phyloP scores from a whole-genome alignment of 1,140 invertebrate species.

The Cydia splendana region DNA sequence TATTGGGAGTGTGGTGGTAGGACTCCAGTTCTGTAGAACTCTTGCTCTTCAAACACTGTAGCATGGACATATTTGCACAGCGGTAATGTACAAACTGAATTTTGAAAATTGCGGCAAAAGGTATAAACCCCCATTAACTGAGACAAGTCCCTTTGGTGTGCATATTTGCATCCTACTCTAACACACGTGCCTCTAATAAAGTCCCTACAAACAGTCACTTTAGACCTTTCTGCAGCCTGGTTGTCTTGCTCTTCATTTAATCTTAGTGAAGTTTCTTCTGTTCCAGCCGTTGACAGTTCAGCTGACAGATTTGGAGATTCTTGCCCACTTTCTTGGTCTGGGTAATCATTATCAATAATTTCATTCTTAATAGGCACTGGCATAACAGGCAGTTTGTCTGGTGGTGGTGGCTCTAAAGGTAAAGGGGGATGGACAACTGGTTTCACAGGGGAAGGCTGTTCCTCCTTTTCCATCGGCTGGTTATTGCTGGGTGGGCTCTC shows the following conservation, averaged over 20 bases:
- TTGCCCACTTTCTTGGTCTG: slow-evolving; percentile 32
- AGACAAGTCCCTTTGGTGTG: slow-evolving; percentile 51
- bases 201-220: slow-evolving; percentile 53
- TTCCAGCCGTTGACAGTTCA: not conserved
- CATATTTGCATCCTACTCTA: slow-evolving; percentile 51
- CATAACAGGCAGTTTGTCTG: not conserved
- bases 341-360: slow-evolving; percentile 40
- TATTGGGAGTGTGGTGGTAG: slow-evolving; percentile 52
- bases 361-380: slow-evolving; percentile 15
- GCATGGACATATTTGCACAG: slow-evolving; percentile 65
- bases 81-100: slow-evolving; percentile 47
- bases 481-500: slow-evolving; percentile 31
- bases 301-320: not conserved
- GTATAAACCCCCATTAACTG: slow-evolving; percentile 55
- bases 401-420: slow-evolving; percentile 23
- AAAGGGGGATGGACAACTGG: slow-evolving; percentile 20
- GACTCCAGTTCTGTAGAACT: slow-evolving; percentile 55
- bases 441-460: slow-evolving; percentile 19
- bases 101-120: slow-evolving; percentile 64
- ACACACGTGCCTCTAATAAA: slow-evolving; percentile 58
- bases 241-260: slow-evolving; percentile 28
- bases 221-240: slow-evolving; percentile 10
- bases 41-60: slow-evolving; percentile 60
- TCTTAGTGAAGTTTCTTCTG: not conserved
- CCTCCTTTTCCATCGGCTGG: slow-evolving; percentile 37